Conservation (phyloP, 2,888 invertebrate genomes). For the Morpho achilles region DNA sequence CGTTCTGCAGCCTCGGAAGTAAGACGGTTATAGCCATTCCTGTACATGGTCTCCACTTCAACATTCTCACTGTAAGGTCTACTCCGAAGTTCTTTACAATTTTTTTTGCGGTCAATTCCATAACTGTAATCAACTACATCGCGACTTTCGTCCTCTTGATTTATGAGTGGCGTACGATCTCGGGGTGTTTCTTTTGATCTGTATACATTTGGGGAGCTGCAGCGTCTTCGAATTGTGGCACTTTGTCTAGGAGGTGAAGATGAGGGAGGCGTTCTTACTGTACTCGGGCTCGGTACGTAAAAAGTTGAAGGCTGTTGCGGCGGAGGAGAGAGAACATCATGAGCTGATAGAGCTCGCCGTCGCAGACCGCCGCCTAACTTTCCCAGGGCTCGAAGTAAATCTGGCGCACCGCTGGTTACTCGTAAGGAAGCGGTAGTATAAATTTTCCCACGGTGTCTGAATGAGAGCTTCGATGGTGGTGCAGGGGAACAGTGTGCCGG, state of each 20-base stretch:
- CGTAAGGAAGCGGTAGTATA: slow-evolving; percentile 72
- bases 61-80: slow-evolving; percentile 73
- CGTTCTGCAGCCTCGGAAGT: slow-evolving; percentile 50
- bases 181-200: slow-evolving; percentile 51
- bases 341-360: slow-evolving; percentile 83
- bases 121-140: slow-evolving; percentile 63
- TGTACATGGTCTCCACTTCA: slow-evolving; percentile 58
- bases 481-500: slow-evolving; percentile 73
- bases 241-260: slow-evolving; percentile 62
- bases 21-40: slow-evolving; percentile 62
- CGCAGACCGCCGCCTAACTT: slow-evolving; percentile 85
- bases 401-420: slow-evolving; percentile 81
- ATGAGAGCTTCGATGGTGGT: slow-evolving; percentile 66
- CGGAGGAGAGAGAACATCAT: slow-evolving; percentile 81
- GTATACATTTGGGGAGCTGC: slow-evolving; percentile 72
- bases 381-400: slow-evolving; percentile 83
- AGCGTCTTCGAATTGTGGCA: slow-evolving; percentile 57
- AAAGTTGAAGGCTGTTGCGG: slow-evolving; percentile 81
- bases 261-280: slow-evolving; percentile 64
- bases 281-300: slow-evolving; percentile 83
- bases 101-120: slow-evolving; percentile 55
- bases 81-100: slow-evolving; percentile 49
- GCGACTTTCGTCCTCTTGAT: slow-evolving; percentile 59
- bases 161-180: slow-evolving; percentile 56
- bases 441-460: slow-evolving; percentile 72